phyloP scores from a whole-genome alignment of 1,140 invertebrate species.

The Achroia grisella region DNA sequence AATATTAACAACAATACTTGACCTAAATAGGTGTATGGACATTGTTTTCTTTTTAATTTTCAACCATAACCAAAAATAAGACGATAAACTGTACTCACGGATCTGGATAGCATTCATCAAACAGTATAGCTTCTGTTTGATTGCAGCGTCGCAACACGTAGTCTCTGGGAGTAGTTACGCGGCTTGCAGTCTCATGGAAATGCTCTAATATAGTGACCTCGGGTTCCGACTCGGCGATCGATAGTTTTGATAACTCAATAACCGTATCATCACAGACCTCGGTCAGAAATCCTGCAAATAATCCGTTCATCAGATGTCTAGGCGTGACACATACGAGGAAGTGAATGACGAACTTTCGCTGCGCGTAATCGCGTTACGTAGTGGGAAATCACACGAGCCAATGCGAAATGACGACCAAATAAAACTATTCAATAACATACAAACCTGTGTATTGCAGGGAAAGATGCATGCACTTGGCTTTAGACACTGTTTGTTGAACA shows the following conservation, averaged over 20 bases:
- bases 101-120: constrained; percentile 77
- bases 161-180: constrained; percentile 61
- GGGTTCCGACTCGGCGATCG: constrained; percentile 56
- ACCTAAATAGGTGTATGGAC: too few species aligned
- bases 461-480: constrained; percentile 74
- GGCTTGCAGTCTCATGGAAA: constrained; percentile 46
- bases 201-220: constrained; percentile 55
- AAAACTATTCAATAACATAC: constrained; percentile 5
- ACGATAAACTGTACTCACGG: too few species aligned
- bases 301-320: constrained; percentile 19
- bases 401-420: constrained; percentile 12
- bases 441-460: constrained; percentile 71
- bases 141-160: constrained; percentile 78
- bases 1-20: too few species aligned
- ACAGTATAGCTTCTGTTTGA: constrained; percentile 75
- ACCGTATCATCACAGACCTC: constrained; percentile 72
- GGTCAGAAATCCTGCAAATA: constrained; percentile 66
- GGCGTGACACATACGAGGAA: constrained; percentile 49
- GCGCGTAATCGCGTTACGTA: constrained; percentile 54
- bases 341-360: constrained; percentile 62
- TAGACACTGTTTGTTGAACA: constrained; percentile 62
- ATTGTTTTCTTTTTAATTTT: too few species aligned
- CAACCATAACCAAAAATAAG: too few species aligned
- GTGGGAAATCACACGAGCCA: constrained; percentile 13
- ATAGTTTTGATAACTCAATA: constrained; percentile 67